Evolutionary conservation across 2,797 vertebrate genomes (phyloP).

Genomic region (Carduelis carduelis): DNA sequence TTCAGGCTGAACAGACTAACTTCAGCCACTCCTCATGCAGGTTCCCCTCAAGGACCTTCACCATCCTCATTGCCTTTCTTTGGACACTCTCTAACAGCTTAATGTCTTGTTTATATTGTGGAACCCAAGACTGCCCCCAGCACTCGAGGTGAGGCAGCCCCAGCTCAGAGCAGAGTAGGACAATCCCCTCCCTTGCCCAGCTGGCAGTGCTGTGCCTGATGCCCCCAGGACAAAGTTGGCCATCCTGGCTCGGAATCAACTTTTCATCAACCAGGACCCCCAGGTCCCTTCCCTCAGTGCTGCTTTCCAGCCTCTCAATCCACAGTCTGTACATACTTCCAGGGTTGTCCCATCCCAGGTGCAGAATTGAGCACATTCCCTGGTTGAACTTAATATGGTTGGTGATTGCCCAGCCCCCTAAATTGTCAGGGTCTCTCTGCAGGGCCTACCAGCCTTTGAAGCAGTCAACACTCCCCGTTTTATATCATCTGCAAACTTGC

Average conservation of each 20-base stretch:
- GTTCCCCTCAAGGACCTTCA: neutral
- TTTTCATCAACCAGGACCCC: accelerated
- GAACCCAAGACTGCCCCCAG: no score
- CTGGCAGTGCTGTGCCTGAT: accelerated
- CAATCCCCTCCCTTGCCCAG: accelerated
- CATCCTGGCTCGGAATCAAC: neutral
- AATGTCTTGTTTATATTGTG: neutral
- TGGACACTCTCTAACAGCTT: accelerated
- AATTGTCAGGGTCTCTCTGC: neutral
- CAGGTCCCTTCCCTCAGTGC: neutral
- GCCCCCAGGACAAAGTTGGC: accelerated
- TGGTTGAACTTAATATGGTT: neutral
- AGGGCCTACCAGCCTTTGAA: neutral
- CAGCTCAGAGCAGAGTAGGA: accelerated
- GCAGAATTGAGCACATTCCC: accelerated
- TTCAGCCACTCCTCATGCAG: accelerated
- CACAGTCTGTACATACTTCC: neutral
- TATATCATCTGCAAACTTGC: neutral
- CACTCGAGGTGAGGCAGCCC: accelerated
- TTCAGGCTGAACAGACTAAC: neutral
- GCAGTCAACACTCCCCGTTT: neutral
- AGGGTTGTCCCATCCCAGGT: accelerated
- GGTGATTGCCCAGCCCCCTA: neutral
- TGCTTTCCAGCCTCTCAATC: neutral
- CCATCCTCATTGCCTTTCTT: accelerated